A percentile compares a stretch with the other conserved stretches of the same genome.
Conservation (phyloP, 2,888 invertebrate species). For the Orgyia antiqua region DNA sequence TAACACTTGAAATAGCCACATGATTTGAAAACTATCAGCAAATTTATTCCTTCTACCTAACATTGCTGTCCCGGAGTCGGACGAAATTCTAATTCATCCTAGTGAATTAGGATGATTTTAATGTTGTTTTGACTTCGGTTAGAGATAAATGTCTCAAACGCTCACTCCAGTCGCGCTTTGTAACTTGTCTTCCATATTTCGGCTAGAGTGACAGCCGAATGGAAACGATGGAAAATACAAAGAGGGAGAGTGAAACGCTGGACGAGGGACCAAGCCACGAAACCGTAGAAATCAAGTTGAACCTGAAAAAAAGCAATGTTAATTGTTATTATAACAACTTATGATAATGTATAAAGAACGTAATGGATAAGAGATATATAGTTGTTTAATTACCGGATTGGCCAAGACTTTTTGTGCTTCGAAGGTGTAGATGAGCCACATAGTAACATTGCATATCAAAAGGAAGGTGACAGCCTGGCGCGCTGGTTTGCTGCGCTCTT, state of each 20-base stretch:
- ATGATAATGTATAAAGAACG: too few species aligned
- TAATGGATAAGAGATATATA: too few species aligned
- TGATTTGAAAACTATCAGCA: slow-evolving; percentile 57
- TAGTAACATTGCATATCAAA: slow-evolving; percentile 95
- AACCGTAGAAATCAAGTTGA: slow-evolving; percentile 94
- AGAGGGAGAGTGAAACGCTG: slow-evolving; percentile 95
- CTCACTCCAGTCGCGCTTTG: slow-evolving; percentile 92
- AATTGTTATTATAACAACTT: too few species aligned
- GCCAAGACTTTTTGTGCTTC: slow-evolving; percentile 96
- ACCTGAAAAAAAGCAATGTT: slow-evolving; percentile 57
- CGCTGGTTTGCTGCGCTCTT: slow-evolving; percentile 96
- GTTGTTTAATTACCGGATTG: slow-evolving; percentile 92
- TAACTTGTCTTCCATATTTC: slow-evolving; percentile 98
- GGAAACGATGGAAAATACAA: slow-evolving; percentile 97
- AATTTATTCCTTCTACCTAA: slow-evolving; percentile 56
- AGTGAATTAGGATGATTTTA: slow-evolving; percentile 35
- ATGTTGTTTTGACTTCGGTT: slow-evolving; percentile 39
- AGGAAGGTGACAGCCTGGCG: slow-evolving; percentile 97
- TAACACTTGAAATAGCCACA: slow-evolving; percentile 53
- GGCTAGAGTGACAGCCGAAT: slow-evolving; percentile 95
- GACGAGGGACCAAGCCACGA: slow-evolving; percentile 94
- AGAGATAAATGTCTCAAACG: slow-evolving; percentile 25
- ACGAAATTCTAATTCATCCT: slow-evolving; percentile 56
- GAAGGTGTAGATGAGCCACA: slow-evolving; percentile 97
- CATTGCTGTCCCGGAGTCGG: slow-evolving; percentile 70